These are phyloP conservation scores for Phrixothrix hirtus DNA, from an alignment of 2,888 invertebrate species.

Conservation along the genomic window DNA sequence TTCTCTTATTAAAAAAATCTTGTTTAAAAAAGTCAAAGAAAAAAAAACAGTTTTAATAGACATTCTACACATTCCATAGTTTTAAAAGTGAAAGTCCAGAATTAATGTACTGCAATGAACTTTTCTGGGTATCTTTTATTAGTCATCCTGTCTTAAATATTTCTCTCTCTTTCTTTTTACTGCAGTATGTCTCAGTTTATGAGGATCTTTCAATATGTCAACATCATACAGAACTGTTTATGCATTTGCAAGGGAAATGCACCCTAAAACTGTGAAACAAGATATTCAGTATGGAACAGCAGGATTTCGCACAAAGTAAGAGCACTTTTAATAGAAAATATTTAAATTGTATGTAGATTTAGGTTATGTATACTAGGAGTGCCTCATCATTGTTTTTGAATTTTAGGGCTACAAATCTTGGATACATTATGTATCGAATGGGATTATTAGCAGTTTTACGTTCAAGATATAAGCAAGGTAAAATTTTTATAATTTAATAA, in stretches of 20 bases:
- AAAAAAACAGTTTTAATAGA: neutral
- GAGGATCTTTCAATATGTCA: slow-evolving; percentile 22
- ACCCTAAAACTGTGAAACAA: slow-evolving; percentile 69
- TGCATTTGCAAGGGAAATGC: slow-evolving; percentile 79
- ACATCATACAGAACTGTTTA: slow-evolving; percentile 64
- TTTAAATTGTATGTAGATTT: neutral
- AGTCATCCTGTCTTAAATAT: slow-evolving; percentile 17
- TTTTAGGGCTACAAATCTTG: slow-evolving; percentile 79
- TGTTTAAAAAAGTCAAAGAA: too few species aligned
- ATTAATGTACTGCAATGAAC: slow-evolving; percentile 22
- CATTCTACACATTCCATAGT: slow-evolving; percentile 2
- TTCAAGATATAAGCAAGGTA: slow-evolving; percentile 80
- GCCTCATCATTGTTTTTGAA: slow-evolving; percentile 29
- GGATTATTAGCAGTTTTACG: slow-evolving; percentile 89
- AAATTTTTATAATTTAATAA: too few species aligned
- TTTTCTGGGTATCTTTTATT: slow-evolving; percentile 25
- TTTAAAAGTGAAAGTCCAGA: slow-evolving; percentile 18
- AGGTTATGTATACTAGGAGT: slow-evolving; percentile 16
- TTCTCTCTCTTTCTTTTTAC: slow-evolving; percentile 11
- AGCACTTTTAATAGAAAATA: slow-evolving; percentile 35
- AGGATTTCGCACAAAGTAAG: slow-evolving; percentile 81
- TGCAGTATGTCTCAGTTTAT: slow-evolving; percentile 15
- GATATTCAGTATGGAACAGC: slow-evolving; percentile 83
- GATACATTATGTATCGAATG: slow-evolving; percentile 93
- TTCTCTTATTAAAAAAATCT: too few species aligned